Evolutionary conservation across 92 coral and sea anemone species (phyloP).

Genomic region (Isaurus tuberculatus): DNA sequence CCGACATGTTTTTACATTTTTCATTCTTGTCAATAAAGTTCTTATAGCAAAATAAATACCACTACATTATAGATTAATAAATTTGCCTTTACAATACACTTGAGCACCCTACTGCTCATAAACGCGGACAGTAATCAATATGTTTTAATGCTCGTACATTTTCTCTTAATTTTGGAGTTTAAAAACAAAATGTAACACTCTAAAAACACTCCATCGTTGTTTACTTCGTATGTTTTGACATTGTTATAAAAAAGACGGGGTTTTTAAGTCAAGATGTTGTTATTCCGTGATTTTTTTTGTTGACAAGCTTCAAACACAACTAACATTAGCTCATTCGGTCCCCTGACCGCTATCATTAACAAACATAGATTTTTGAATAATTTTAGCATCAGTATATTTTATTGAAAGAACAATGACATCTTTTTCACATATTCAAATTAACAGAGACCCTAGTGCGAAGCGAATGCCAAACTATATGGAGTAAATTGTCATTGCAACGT

Average conservation of each 20-base stretch:
- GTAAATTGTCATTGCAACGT: slow-evolving; percentile 19
- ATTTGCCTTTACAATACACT: slow-evolving; percentile 47
- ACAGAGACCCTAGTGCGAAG: slow-evolving; percentile 28
- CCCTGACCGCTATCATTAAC: slow-evolving; percentile 39
- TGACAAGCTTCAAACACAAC: slow-evolving; percentile 20
- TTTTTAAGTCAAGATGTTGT: background rate
- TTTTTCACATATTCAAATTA: slow-evolving; percentile 40
- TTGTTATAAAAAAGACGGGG: background rate
- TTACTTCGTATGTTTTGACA: background rate
- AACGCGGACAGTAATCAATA: slow-evolving; percentile 28
- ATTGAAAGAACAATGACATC: slow-evolving; percentile 38
- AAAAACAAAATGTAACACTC: background rate
- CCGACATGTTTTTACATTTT: slow-evolving; percentile 20
- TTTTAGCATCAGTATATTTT: slow-evolving; percentile 36
- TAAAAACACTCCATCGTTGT: slow-evolving; percentile 2
- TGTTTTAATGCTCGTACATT: slow-evolving; percentile 14
- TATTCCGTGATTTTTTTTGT: slow-evolving; percentile 37
- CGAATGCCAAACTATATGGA: slow-evolving; percentile 10
- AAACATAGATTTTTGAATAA: slow-evolving; percentile 43
- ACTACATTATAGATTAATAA: slow-evolving; percentile 48
- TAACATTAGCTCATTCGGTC: slow-evolving; percentile 47
- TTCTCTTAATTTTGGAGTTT: slow-evolving; percentile 12
- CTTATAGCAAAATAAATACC: slow-evolving; percentile 38
- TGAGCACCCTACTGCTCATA: slow-evolving; percentile 27
- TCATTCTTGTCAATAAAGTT: slow-evolving; percentile 12